A percentile compares a stretch with the other conserved stretches of the same genome.
These are phyloP conservation scores for Gymnorhina tibicen DNA, from an alignment of 2,113 vertebrate species.

Conservation along the genomic window DNA sequence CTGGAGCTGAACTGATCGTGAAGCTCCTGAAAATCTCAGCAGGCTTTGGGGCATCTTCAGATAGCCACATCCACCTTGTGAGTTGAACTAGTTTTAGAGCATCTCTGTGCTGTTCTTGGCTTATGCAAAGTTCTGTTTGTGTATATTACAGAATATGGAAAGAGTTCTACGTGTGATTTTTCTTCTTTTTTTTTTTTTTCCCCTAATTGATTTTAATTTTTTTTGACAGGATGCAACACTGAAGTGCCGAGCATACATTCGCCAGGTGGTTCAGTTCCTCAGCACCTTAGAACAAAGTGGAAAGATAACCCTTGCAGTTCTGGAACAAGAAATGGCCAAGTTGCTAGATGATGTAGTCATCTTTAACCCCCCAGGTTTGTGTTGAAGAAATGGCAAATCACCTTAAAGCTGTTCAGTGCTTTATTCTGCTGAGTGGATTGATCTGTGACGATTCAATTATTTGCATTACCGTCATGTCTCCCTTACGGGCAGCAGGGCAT, in stretches of 20 bases:
- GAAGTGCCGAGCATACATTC: slow-evolving; percentile 79
- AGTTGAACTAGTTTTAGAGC: slow-evolving; percentile 13
- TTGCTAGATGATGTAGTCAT: slow-evolving; percentile 85
- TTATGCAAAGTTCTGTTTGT: not conserved
- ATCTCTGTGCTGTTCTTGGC: not conserved
- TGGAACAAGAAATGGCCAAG: slow-evolving; percentile 87
- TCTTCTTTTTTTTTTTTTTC: not conserved
- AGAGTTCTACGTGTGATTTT: not conserved
- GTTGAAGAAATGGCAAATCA: not conserved
- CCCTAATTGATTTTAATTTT: not conserved
- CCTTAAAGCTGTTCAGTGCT: not conserved
- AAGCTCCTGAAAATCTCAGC: slow-evolving; percentile 87
- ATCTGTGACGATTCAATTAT: not conserved
- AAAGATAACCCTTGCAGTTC: slow-evolving; percentile 77
- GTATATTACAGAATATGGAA: not conserved
- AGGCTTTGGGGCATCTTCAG: slow-evolving; percentile 78
- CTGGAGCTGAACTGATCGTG: slow-evolving; percentile 80
- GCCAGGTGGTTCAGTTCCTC: slow-evolving; percentile 83
- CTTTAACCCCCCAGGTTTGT: slow-evolving; percentile 90
- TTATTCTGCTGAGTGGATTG: not conserved
- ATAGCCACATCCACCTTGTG: slow-evolving; percentile 80
- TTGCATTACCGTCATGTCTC: not conserved
- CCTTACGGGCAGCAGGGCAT: not conserved
- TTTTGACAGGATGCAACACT: slow-evolving; percentile 78
- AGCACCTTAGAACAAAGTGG: slow-evolving; percentile 87